Evolutionary conservation across 92 coral and sea anemone genomes (phyloP), one percentile per base, ranked within the genome.

Genomic region (Palythoa heliodiscus): DNA sequence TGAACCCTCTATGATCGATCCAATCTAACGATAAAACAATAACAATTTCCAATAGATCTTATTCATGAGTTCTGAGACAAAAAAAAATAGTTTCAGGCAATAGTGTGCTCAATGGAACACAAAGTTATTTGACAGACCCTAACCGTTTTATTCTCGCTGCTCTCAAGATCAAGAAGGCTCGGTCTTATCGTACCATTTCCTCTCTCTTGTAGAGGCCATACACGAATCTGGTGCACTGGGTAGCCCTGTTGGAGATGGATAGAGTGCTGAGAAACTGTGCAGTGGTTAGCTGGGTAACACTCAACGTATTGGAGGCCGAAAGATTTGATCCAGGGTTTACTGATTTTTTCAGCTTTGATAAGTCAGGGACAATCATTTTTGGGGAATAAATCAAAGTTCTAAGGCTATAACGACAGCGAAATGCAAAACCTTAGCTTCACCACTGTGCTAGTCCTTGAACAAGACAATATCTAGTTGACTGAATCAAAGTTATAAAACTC

Each of bases 171-270:
- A 63, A 92, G 70, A 37, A 92, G 66, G 52, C 95, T 91, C 11
- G 98, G 95, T 50, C 99, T 93, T 61, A 91, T 87, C 15, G 99
- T 96, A 58, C 96, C 95, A 74, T 96, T 96, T 48, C 96, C 92
- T 71, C 99, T 85, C 60, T 90, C 92, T 86, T 94, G 99, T 70
- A 96, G 90, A 5, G 98, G 99, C 99, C 99, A 96, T 7, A 95
- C 97, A 66, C 99, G 91, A 78, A 96, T 91, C 88, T 96, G 98
- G 88, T 94, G 80, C 14, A 87, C 93, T 55, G 98, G 95, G 82
- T 94, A 96, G 39, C 99, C 99, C 99, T 91, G 86, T 25, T 22
- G 58, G 37, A 71, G 39, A 20, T 29, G 58, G 64, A 57, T 43
- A 76, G 14, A 60, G 52, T 40, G 25, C 15, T 8, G 52, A 24